These are phyloP conservation scores for Lophochroa leadbeateri DNA, from an alignment of 2,113 vertebrate species.

Conservation along the genomic window DNA sequence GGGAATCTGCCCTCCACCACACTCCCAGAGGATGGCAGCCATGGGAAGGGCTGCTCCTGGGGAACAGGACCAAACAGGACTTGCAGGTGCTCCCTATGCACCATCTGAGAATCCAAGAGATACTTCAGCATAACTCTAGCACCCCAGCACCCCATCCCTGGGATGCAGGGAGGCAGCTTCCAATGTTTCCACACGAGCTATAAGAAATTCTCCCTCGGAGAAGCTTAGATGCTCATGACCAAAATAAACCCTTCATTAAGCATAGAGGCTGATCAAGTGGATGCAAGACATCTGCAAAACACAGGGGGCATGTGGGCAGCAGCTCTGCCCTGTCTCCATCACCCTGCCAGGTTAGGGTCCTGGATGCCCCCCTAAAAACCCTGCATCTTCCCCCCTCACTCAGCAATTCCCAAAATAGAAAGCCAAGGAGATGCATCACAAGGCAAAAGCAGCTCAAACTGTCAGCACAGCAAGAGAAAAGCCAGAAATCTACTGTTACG, in stretches of 20 bases:
- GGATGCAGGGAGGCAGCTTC: neutral
- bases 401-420: neutral
- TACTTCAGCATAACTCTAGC: neutral
- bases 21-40: neutral
- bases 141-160: neutral
- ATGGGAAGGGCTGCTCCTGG: accelerated
- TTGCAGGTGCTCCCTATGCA: neutral
- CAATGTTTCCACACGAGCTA: neutral
- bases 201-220: neutral
- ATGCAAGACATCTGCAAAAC: neutral
- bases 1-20: accelerated
- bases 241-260: accelerated
- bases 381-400: neutral
- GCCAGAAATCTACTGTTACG: neutral
- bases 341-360: neutral
- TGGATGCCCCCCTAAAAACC: neutral
- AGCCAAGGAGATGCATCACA: neutral
- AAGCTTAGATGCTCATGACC: neutral
- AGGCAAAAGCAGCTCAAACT: neutral
- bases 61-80: neutral
- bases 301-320: accelerated
- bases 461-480: neutral
- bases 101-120: neutral
- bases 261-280: neutral
- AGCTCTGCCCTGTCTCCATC: neutral